phyloP scores from a whole-genome alignment of 1,140 invertebrate species.

The Amphibalanus amphitrite region DNA sequence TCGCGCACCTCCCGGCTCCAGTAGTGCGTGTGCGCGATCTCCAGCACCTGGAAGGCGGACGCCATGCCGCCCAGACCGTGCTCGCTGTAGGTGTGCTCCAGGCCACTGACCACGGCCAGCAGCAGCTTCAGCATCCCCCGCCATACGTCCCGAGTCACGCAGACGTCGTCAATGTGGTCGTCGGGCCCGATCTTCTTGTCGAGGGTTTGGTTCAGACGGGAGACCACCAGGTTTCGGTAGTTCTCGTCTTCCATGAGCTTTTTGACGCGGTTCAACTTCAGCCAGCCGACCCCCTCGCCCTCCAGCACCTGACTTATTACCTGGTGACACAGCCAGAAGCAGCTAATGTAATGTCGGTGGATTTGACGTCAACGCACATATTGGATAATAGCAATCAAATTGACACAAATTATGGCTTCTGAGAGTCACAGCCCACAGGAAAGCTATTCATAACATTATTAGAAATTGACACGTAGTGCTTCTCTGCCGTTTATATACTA shows the following conservation, averaged over 20 bases:
- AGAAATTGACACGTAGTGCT: no score
- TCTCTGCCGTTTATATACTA: no score
- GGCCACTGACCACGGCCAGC: slow-evolving; percentile 68
- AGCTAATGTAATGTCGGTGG: no score
- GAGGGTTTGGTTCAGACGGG: slow-evolving; percentile 83
- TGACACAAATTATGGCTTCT: slow-evolving; percentile 1
- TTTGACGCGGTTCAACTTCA: slow-evolving; percentile 82
- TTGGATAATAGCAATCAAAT: slow-evolving; percentile 8
- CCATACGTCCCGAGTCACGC: slow-evolving; percentile 71
- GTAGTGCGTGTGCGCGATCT: slow-evolving; percentile 96
- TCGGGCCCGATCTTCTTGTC: slow-evolving; percentile 85
- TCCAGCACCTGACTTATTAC: slow-evolving; percentile 76
- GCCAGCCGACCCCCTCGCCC: slow-evolving; percentile 92
- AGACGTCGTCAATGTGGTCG: slow-evolving; percentile 96
- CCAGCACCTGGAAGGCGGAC: slow-evolving; percentile 85
- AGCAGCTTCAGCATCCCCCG: slow-evolving; percentile 92
- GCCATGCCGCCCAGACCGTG: slow-evolving; percentile 93
- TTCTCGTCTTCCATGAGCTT: slow-evolving; percentile 99
- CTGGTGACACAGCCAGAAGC: slow-evolving; percentile 29
- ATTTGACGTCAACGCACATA: no score
- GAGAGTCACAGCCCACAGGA: no score
- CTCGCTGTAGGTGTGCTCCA: slow-evolving; percentile 82
- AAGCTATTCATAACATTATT: no score
- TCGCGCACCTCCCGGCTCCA: slow-evolving; percentile 75
- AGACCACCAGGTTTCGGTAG: slow-evolving; percentile 87